Evolutionary conservation across 2,888 invertebrate species (phyloP).

Genomic region (Myathropa florea): DNA sequence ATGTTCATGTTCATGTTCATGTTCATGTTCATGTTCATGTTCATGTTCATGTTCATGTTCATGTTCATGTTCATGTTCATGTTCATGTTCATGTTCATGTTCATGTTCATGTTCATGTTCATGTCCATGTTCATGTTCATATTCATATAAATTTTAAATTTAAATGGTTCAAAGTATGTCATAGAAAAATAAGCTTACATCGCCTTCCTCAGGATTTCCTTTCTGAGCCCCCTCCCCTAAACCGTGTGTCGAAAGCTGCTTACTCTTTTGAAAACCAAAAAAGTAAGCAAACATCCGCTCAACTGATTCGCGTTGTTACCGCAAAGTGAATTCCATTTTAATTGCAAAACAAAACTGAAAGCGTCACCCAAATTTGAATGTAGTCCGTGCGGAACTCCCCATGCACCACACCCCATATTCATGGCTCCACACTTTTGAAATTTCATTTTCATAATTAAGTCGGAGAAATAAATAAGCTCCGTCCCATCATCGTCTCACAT

Average conservation of each 20-base stretch:
- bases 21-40: neutral
- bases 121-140: neutral
- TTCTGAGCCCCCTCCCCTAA: too few species aligned
- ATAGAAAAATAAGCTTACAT: neutral
- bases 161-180: too few species aligned
- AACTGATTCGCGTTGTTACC: neutral
- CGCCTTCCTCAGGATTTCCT: too few species aligned
- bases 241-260: too few species aligned
- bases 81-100: neutral
- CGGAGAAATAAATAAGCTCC: slow-evolving; percentile 36
- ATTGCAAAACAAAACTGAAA: slow-evolving; percentile 23
- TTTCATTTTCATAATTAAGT: slow-evolving; percentile 66
- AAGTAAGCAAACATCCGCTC: neutral
- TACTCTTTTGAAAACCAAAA: neutral
- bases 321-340: slow-evolving; percentile 2
- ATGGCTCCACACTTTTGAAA: slow-evolving; percentile 26
- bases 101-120: neutral
- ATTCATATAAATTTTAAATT: too few species aligned
- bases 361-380: neutral
- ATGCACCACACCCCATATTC: neutral
- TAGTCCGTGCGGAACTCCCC: neutral
- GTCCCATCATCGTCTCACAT: neutral
- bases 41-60: neutral
- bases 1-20: slow-evolving; percentile 16
- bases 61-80: neutral